These are phyloP conservation scores for Troides helena DNA, from an alignment of 2,888 invertebrate genomes.

Conservation along the genomic window DNA sequence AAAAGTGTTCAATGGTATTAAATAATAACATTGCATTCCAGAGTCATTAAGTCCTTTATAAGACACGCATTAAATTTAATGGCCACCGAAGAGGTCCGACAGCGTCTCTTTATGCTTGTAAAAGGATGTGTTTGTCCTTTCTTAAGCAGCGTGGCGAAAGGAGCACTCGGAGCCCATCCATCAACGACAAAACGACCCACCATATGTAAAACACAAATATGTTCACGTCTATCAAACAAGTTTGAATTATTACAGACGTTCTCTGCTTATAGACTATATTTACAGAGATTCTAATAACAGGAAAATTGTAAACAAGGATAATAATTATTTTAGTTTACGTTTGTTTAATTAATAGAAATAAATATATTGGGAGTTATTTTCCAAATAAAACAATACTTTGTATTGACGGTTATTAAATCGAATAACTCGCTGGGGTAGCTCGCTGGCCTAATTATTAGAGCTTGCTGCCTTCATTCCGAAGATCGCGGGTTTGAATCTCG, in stretches of 20 bases:
- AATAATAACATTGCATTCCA: slow-evolving; percentile 14
- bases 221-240: slow-evolving; percentile 12
- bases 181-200: slow-evolving; percentile 43
- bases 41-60: slow-evolving; percentile 21
- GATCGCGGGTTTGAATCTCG: too few species aligned
- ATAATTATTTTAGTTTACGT: not conserved
- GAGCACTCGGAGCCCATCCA: slow-evolving; percentile 39
- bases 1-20: slow-evolving; percentile 11
- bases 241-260: slow-evolving; percentile 13
- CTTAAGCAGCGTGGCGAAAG: slow-evolving; percentile 39
- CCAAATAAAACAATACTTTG: too few species aligned
- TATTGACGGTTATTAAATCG: too few species aligned
- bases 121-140: slow-evolving; percentile 36
- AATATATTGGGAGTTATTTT: too few species aligned
- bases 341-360: too few species aligned
- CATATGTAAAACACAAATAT: slow-evolving; percentile 9
- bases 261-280: not conserved
- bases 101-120: slow-evolving; percentile 36
- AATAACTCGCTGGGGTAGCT: too few species aligned
- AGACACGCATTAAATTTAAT: slow-evolving; percentile 22
- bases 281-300: slow-evolving; percentile 16
- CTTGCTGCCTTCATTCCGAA: too few species aligned
- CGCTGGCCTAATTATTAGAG: too few species aligned
- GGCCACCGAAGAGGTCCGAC: slow-evolving; percentile 32
- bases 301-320: slow-evolving; percentile 2